A percentile compares a stretch with the other conserved stretches of the same genome.
phyloP scores from a whole-genome alignment of 2,797 vertebrate genomes.

The Cyclura pinguis region DNA sequence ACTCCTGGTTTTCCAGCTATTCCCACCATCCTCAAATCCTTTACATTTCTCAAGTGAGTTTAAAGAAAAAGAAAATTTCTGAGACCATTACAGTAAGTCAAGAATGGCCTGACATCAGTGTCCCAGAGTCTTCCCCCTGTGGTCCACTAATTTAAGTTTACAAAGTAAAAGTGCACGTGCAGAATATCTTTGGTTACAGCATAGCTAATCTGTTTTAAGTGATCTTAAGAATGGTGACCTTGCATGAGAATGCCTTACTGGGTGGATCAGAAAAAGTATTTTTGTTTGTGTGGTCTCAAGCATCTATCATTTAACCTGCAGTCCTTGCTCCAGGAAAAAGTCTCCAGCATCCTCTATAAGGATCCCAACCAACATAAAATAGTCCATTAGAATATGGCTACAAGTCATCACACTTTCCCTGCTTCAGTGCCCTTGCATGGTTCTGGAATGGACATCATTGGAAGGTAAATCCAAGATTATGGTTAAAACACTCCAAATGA shows the following conservation, averaged over 20 bases:
- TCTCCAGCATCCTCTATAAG: neutral
- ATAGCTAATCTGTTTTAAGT: constrained; percentile 1
- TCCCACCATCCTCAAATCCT: constrained; percentile 24
- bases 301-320: no score
- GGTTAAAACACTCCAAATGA: neutral
- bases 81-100: constrained; percentile 51
- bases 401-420: neutral
- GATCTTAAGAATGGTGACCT: neutral
- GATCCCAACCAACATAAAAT: neutral
- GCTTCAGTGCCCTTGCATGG: neutral
- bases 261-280: neutral
- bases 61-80: constrained; percentile 40
- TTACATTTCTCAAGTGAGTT: constrained; percentile 48
- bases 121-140: neutral
- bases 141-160: neutral
- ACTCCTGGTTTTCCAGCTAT: constrained; percentile 60
- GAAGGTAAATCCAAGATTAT: neutral
- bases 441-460: neutral
- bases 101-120: constrained; percentile 2
- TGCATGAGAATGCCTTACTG: neutral
- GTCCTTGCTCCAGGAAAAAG: no score
- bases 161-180: constrained; percentile 8
- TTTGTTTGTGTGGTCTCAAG: no score
- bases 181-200: neutral
- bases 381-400: neutral